Conservation (phyloP, 2,888 invertebrate species). For the Drosophila tanythrix region DNA sequence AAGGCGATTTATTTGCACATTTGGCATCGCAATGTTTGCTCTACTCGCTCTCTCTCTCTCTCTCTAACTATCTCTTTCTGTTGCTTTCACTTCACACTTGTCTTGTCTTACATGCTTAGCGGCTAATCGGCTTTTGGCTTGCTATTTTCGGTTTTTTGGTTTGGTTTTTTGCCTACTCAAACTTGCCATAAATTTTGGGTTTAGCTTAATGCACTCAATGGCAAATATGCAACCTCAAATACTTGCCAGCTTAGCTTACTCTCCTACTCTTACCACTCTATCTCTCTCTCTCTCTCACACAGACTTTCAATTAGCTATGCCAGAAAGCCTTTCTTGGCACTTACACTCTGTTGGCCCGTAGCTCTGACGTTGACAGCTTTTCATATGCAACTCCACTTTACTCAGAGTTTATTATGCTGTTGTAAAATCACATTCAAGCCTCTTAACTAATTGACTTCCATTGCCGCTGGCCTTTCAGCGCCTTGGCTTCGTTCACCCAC, state of each 20-base stretch:
- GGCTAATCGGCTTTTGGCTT: conserved; percentile 69
- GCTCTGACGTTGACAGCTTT: neutral
- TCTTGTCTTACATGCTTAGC: conserved; percentile 54
- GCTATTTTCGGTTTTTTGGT: conserved; percentile 27
- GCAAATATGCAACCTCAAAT: conserved; percentile 26
- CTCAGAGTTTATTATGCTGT: neutral
- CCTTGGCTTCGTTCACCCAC: conserved; percentile 14
- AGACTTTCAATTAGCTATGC: conserved; percentile 21
- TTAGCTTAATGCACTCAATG: conserved; percentile 49
- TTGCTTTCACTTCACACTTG: conserved; percentile 1
- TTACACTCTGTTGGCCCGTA: conserved; percentile 18
- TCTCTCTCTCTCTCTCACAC: neutral
- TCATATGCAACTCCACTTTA: conserved; percentile 3
- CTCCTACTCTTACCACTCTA: neutral
- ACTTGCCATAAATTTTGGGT: conserved; percentile 32
- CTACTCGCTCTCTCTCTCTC: neutral
- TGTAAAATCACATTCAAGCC: conserved; percentile 2
- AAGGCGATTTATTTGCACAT: conserved; percentile 65
- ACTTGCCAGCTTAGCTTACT: neutral
- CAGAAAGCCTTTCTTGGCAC: conserved; percentile 7
- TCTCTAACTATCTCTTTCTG: neutral
- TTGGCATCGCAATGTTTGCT: conserved; percentile 38
- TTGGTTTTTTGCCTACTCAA: conserved; percentile 15
- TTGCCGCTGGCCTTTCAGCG: conserved; percentile 8
- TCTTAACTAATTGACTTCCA: conserved; percentile 30